These are phyloP conservation scores for Poecile montanus DNA, from an alignment of 2,797 vertebrate genomes.

Conservation along the genomic window DNA sequence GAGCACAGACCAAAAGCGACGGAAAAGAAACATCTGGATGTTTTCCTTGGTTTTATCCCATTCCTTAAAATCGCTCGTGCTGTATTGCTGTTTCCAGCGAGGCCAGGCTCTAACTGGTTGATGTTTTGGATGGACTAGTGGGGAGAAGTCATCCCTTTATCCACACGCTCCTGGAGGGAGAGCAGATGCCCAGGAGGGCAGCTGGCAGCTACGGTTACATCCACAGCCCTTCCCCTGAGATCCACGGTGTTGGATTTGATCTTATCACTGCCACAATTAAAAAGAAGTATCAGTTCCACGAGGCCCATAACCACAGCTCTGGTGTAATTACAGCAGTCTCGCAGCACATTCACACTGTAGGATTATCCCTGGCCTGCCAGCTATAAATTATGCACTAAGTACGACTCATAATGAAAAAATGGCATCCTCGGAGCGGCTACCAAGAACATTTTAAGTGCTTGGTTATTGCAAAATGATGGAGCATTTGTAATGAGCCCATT, in stretches of 20 bases:
- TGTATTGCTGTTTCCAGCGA: neutral
- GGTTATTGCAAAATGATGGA: slow-evolving; percentile 72
- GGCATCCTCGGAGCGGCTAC: slow-evolving; percentile 66
- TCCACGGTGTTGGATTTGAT: slow-evolving; percentile 44
- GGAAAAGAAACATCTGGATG: slow-evolving; percentile 32
- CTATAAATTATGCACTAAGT: slow-evolving; percentile 76
- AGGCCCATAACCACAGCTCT: slow-evolving; percentile 50
- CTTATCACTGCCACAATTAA: slow-evolving; percentile 60
- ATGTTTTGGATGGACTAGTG: neutral
- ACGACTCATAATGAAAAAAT: slow-evolving; percentile 72
- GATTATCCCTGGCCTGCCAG: slow-evolving; percentile 68
- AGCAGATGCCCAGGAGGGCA: neutral
- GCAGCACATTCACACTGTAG: slow-evolving; percentile 6
- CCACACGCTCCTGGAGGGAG: neutral
- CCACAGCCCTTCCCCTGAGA: slow-evolving; percentile 32
- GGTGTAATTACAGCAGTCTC: slow-evolving; percentile 67
- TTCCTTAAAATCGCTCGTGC: neutral
- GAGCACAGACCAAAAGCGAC: neutral
- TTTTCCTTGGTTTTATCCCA: slow-evolving; percentile 31
- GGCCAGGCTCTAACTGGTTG: neutral
- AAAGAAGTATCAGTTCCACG: slow-evolving; percentile 64
- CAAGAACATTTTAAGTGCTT: slow-evolving; percentile 56
- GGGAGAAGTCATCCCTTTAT: neutral
- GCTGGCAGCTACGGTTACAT: slow-evolving; percentile 22
- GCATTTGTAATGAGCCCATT: slow-evolving; percentile 57